Percentiles rank a stretch among this genome's conserved stretches.
These are phyloP conservation scores for Xiphophorus couchianus DNA, from an alignment of 2,113 vertebrate genomes.

Conservation along the genomic window DNA sequence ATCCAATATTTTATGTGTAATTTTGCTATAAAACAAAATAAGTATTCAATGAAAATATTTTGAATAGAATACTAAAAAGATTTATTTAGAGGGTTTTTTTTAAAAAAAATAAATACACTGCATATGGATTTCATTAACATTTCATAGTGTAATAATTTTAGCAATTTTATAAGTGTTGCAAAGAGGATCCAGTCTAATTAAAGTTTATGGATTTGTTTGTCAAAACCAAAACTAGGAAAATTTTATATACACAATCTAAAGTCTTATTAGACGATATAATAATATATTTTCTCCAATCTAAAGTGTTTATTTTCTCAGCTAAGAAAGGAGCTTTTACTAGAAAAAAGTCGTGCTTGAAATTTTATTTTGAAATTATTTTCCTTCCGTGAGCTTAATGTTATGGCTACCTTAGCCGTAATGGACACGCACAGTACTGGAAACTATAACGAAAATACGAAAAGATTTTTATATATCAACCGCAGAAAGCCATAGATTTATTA, in stretches of 20 bases:
- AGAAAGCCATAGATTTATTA: rapidly evolving
- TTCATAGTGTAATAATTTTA: not conserved
- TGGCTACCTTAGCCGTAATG: conserved; percentile 9
- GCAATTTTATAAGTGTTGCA: not conserved
- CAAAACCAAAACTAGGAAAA: not conserved
- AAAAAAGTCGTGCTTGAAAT: too few species aligned
- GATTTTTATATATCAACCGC: not conserved
- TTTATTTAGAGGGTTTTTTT: too few species aligned
- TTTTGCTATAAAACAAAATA: too few species aligned
- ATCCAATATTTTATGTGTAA: too few species aligned
- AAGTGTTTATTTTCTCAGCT: too few species aligned
- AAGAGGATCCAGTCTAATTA: not conserved
- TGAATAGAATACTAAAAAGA: too few species aligned
- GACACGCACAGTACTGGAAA: conserved; percentile 3
- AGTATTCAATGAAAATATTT: too few species aligned
- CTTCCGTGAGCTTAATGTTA: not conserved
- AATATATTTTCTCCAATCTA: not conserved
- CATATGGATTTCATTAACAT: not conserved
- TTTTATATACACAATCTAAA: not conserved
- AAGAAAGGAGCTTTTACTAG: too few species aligned
- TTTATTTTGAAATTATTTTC: conserved; percentile 45
- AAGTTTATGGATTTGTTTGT: too few species aligned
- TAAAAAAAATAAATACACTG: not conserved
- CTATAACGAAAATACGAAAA: conserved; percentile 2
- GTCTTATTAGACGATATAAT: not conserved